Percentiles rank a stretch among this genome's conserved stretches.
Conservation (phyloP, 2,797 vertebrate species). For the Anisognathus igniventris region DNA sequence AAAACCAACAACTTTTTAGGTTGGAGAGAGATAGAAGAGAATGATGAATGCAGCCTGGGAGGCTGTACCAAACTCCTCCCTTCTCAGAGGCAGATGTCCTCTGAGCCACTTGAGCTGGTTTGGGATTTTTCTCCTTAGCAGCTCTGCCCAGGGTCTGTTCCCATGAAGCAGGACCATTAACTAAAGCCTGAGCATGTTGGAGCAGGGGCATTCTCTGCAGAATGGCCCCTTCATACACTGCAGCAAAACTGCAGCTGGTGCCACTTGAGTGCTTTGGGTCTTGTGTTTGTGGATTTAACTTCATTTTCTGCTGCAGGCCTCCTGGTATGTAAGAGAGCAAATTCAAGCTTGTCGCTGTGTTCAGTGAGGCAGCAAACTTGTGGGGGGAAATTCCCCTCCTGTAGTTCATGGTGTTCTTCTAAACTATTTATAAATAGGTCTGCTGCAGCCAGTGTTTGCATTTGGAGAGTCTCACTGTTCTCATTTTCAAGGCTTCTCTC, state of each 20-base stretch:
- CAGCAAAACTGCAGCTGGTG: neutral
- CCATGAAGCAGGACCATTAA: neutral
- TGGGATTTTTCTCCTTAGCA: neutral
- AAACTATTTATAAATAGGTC: conserved; percentile 62
- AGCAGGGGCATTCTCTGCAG: neutral
- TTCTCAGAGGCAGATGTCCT: neutral
- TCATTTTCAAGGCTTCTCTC: conserved; percentile 52
- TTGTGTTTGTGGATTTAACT: conserved; percentile 12
- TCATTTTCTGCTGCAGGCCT: conserved; percentile 24
- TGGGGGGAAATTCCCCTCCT: neutral
- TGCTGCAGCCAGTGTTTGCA: conserved; percentile 33
- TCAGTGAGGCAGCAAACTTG: conserved; percentile 45
- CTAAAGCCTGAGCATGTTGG: neutral
- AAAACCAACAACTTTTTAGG: neutral
- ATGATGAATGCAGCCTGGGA: neutral
- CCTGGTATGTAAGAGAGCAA: conserved; percentile 47
- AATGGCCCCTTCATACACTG: neutral
- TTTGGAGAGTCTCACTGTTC: conserved; percentile 38
- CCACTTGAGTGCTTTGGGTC: neutral
- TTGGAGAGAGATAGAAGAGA: neutral
- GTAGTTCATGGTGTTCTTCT: conserved; percentile 49
- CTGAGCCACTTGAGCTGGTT: neutral
- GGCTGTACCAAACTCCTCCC: neutral
- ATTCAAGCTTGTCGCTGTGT: conserved; percentile 43
- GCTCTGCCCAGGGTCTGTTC: neutral